Base-by-base conservation (phyloP, 2,888 invertebrate species). In the Caenorhabditis sp. region DNA sequence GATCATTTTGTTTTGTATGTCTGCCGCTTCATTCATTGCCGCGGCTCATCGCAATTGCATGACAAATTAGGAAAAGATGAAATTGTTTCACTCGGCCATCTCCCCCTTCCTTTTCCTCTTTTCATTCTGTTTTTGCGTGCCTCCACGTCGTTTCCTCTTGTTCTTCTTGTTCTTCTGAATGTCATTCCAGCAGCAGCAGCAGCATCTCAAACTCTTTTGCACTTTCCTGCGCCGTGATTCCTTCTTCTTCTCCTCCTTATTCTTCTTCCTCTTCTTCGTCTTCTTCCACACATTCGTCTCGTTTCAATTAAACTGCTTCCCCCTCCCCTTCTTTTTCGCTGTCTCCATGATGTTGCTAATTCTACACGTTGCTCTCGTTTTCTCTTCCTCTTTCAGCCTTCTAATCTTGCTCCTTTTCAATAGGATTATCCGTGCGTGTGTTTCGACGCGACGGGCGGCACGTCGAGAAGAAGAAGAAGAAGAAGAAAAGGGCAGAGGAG, bases 341-440 rank as follows among this genome's bases (percentile, higher is more conserved):
- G 18, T 11, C 50, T 26, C 62, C 13, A 13, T 22, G 24, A 13
- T 44, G 44, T 28, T 56, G 15, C 64, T 28, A 26, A 24, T 64
- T 26, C 44, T 61, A 24, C 61, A 44, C 44, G 44, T 61, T 22
- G 44, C 24, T 28, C n/a, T 28, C 18, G 35, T 50, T 24, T 56
- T 15, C 37, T 37, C 9, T 68, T 15, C 40, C 56, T 68, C 37
- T 40, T 28, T 55, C 28, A 32, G 26, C 37, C 32, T 18, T 9
- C 61, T 61, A 51, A 51, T 37, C 56, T 58, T 24, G 35, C 53
- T n/a, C n/a, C 24, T 67, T 67, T 67, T 67, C 65, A 69, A 69
- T 69, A 69, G 69, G 69, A 58, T 69, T 70, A 60, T 70, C 70
- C 65, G 56, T 64, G 64, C 55, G 56, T 44, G 65, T 35, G 47